Conservation (phyloP, 2,888 invertebrate genomes). For the Parnassius mnemosyne region DNA sequence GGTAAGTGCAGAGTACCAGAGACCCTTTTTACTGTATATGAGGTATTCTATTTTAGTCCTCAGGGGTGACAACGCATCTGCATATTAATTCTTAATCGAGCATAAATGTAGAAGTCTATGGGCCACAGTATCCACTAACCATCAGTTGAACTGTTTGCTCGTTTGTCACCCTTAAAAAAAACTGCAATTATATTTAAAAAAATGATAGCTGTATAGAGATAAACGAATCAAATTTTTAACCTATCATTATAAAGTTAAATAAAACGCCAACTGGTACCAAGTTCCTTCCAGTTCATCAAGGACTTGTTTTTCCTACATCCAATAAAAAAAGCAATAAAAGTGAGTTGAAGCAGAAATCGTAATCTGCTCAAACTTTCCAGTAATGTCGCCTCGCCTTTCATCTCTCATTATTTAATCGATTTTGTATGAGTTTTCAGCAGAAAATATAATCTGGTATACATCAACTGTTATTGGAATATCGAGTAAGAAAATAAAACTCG, state of each 20-base stretch:
- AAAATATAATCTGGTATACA: not conserved
- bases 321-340: slow-evolving; percentile 19
- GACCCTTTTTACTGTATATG: no score
- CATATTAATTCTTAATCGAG: no score
- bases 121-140: no score
- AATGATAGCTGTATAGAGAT: not conserved
- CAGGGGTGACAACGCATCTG: no score
- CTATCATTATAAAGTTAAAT: no score
- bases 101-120: no score
- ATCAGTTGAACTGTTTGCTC: no score
- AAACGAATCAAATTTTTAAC: not conserved
- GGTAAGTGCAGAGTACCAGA: no score
- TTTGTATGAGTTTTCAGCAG: slow-evolving; percentile 2
- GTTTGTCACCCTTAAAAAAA: no score
- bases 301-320: slow-evolving; percentile 4
- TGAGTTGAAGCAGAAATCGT: slow-evolving; percentile 19
- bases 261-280: not conserved
- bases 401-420: slow-evolving; percentile 14
- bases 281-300: slow-evolving; percentile 1
- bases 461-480: not conserved
- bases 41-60: no score
- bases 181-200: no score
- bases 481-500: no score
- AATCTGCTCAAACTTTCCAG: slow-evolving; percentile 19
- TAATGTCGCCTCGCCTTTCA: slow-evolving; percentile 12